These are phyloP conservation scores for Saguinus midas DNA, from an alignment of 2,113 vertebrate species.

Conservation along the genomic window DNA sequence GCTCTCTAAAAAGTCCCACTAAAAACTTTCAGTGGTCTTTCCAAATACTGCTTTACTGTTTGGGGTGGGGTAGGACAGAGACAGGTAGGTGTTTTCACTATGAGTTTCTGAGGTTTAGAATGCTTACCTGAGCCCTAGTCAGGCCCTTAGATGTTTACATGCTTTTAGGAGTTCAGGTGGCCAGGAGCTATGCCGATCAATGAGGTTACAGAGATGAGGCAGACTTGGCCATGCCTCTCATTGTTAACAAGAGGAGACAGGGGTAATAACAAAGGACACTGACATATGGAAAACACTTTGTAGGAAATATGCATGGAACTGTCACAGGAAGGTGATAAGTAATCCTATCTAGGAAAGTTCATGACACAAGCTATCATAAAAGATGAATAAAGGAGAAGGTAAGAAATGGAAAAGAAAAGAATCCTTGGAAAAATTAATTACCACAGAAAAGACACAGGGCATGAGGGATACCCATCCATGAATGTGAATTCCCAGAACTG, in stretches of 20 bases:
- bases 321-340: not conserved
- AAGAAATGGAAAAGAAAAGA: not conserved
- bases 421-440: not conserved
- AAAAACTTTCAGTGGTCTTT: not conserved
- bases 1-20: not conserved
- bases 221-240: not conserved
- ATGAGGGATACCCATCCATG: not conserved
- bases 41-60: not conserved
- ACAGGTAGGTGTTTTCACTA: rapidly evolving
- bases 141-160: not conserved
- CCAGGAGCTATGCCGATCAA: not conserved
- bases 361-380: not conserved
- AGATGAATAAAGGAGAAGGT: not conserved
- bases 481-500: not conserved
- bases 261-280: not conserved
- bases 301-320: not conserved
- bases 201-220: not conserved
- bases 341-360: not conserved
- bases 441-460: not conserved
- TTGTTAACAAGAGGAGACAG: not conserved
- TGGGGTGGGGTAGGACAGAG: not conserved
- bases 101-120: rapidly evolving
- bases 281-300: not conserved
- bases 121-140: not conserved
- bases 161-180: not conserved